phyloP scores from a whole-genome alignment of 2,113 vertebrate genomes.

The Gallinago undulata region DNA sequence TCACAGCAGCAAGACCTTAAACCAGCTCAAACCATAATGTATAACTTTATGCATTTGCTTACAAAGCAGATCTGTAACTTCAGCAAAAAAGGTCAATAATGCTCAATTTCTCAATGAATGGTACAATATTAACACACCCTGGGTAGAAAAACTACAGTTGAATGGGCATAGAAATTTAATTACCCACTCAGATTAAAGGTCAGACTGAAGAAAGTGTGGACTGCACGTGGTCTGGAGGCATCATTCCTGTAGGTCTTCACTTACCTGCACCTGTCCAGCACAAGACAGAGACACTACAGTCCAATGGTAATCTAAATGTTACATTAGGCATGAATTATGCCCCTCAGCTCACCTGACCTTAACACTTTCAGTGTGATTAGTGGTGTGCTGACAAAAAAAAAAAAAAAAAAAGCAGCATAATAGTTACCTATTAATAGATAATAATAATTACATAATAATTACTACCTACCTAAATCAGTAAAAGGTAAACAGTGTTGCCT shows the following conservation, averaged over 20 bases:
- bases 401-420: neutral
- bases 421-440: neutral
- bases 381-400: neutral
- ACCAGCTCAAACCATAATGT: neutral
- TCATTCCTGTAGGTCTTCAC: neutral
- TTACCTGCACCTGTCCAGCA: neutral
- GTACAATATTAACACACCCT: neutral
- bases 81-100: neutral
- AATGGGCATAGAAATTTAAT: neutral
- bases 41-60: neutral
- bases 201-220: neutral
- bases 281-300: neutral
- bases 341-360: neutral
- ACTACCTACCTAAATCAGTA: neutral
- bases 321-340: neutral
- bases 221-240: neutral
- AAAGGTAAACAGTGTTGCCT: neutral
- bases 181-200: neutral
- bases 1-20: neutral
- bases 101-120: neutral
- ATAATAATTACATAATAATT: neutral
- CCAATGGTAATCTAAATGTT: neutral
- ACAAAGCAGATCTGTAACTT: neutral
- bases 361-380: neutral
- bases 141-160: neutral